These are phyloP conservation scores for Macrotis lagotis DNA, from an alignment of 2,113 vertebrate species.

Conservation along the genomic window DNA sequence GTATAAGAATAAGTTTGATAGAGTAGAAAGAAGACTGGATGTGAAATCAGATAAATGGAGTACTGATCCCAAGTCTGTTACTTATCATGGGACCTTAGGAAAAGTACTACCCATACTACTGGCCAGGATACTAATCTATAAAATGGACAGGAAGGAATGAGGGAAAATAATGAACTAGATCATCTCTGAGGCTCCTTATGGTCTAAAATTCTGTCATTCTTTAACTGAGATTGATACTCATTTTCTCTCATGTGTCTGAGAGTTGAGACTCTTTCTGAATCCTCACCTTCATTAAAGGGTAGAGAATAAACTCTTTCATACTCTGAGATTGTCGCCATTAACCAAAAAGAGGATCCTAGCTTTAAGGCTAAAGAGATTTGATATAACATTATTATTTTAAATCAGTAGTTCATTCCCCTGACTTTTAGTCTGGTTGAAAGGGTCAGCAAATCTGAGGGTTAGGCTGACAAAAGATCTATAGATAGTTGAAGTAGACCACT, in stretches of 20 bases:
- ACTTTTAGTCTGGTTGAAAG: background rate
- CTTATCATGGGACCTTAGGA: background rate
- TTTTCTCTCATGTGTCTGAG: background rate
- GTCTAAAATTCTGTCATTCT: background rate
- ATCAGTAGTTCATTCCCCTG: background rate
- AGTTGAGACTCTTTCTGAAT: constrained; percentile 11
- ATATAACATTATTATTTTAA: background rate
- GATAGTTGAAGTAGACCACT: background rate
- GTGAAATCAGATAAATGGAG: background rate
- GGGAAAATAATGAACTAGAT: background rate
- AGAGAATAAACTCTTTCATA: background rate
- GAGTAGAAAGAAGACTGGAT: background rate
- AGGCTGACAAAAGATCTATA: background rate
- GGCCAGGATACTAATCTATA: background rate
- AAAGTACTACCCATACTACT: background rate
- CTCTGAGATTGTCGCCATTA: background rate
- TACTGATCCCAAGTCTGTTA: background rate
- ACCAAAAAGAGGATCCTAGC: background rate
- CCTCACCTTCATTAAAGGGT: constrained; percentile 1
- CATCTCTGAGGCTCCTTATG: background rate
- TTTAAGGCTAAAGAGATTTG: background rate
- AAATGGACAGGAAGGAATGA: background rate
- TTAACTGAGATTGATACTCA: background rate
- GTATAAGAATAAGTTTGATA: background rate
- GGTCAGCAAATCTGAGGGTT: background rate